Evolutionary conservation across 2,888 invertebrate genomes (phyloP), one percentile per base, ranked within the genome.

Genomic region (Campaea margaritaria): DNA sequence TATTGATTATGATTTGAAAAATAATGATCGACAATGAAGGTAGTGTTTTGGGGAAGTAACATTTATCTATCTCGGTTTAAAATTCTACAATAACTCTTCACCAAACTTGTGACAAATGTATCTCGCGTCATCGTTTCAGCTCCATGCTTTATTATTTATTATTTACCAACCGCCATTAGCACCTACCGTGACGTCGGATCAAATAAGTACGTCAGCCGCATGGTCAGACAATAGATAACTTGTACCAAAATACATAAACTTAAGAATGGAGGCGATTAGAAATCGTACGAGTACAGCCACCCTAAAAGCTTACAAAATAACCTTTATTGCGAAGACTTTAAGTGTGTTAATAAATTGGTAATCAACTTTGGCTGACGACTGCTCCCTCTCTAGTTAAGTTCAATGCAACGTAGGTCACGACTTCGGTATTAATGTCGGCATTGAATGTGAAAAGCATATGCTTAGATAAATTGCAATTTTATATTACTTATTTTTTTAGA

Each of bases 351-450:
- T 53, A 16, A 39, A 43, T 14, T 42, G 12, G 1, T 9, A 28
- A 38, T n/a, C 38, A 9, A 46, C 50, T 46, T 38, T 42, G 12
- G 48, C 15, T 56, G 47, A 7, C 31, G 47, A 55, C 50, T 55
- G 62, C 36, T 62, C 54, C 49, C 53, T 43, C 48, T 52, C 52
- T 54, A 56, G 45, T 64, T 49, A 65, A 61, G 60, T 64, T 70
- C 65, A 64, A 68, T 67, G 62, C 45, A 57, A 55, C 53, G 51
- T 73, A 70, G 72, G 75, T 83, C 81, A 81, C 81, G 78, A 78
- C 61, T 76, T 69, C 53, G 71, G 66, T 67, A 74, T 76, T 79
- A n/a, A 28, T 69, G 61, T 49, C 61, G 69, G 64, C 73, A 71
- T 70, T 75, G 67, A 64, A 59, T 65, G 51, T 64, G 51, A 59